Percentiles rank a stretch among this genome's conserved stretches.
These are phyloP conservation scores for Echinops telfairi DNA, from an alignment of 2,113 vertebrate species.

Conservation along the genomic window DNA sequence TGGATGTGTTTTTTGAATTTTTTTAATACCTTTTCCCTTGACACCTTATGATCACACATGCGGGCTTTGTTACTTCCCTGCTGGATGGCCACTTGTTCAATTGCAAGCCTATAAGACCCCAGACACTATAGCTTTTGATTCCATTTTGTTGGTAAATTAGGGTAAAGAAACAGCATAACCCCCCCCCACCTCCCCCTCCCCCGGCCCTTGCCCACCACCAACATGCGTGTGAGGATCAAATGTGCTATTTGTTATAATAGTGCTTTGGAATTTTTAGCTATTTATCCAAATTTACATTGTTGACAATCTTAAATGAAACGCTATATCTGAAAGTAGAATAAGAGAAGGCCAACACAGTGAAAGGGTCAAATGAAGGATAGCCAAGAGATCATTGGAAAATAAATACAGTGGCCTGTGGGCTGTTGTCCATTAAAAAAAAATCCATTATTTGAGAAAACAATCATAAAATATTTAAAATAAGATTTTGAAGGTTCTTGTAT, in stretches of 20 bases:
- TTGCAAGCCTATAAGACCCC: neutral
- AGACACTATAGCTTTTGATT: neutral
- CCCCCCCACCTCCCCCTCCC: neutral
- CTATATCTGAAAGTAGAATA: neutral
- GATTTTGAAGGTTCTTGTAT: constrained; percentile 58
- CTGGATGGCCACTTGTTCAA: no score
- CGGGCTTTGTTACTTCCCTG: no score
- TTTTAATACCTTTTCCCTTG: no score
- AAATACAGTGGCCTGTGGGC: neutral
- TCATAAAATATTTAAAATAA: constrained; percentile 48
- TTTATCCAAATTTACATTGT: neutral
- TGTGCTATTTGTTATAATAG: neutral
- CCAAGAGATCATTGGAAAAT: constrained; percentile 13
- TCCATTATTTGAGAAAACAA: constrained; percentile 31
- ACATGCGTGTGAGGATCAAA: neutral
- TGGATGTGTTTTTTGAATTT: no score
- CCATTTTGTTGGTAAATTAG: neutral
- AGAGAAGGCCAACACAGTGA: neutral
- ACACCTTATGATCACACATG: no score
- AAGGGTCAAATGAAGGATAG: neutral
- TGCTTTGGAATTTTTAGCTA: constrained; percentile 30
- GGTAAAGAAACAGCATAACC: neutral
- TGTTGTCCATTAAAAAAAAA: constrained; percentile 16
- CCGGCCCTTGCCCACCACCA: neutral
- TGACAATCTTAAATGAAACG: constrained; percentile 43